These are phyloP conservation scores for Rambutsinella grinnellia DNA, from an alignment of 2,888 invertebrate genomes.

Conservation along the genomic window DNA sequence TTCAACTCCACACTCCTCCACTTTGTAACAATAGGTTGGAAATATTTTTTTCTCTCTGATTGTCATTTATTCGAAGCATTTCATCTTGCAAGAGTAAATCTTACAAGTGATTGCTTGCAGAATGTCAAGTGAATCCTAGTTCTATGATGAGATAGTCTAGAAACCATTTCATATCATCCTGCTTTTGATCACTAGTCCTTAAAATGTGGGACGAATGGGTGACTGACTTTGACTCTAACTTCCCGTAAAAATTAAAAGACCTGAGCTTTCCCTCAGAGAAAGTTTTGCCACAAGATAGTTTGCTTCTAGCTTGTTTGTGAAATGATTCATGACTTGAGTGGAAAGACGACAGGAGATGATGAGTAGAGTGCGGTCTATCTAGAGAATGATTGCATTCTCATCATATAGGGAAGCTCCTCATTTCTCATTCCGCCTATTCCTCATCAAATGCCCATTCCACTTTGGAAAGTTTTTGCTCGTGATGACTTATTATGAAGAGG, in stretches of 20 bases:
- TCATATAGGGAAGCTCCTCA: slow-evolving; percentile 1
- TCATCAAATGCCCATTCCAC: not conserved
- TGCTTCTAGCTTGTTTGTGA: slow-evolving; percentile 34
- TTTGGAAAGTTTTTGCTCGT: not conserved
- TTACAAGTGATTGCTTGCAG: slow-evolving; percentile 23
- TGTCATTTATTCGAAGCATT: no score
- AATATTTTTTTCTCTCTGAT: no score
- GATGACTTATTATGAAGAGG: not conserved
- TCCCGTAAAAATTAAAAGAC: no score
- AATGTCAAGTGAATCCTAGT: no score
- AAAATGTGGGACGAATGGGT: no score
- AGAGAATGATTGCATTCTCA: not conserved
- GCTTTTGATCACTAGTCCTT: no score
- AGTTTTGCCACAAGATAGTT: slow-evolving; percentile 1
- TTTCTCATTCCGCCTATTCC: slow-evolving; percentile 24
- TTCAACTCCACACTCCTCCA: no score
- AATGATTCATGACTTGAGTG: slow-evolving; percentile 41
- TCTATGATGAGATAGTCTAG: no score
- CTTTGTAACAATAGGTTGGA: no score
- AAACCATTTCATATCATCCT: no score
- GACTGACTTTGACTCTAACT: no score
- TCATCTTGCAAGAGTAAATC: slow-evolving; percentile 16
- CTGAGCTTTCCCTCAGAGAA: not conserved
- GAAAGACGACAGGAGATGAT: not conserved
- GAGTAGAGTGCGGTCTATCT: not conserved